A percentile compares a stretch with the other conserved stretches of the same genome.
These are phyloP conservation scores for Barypeithes pellucidus DNA, from an alignment of 2,888 invertebrate species.

Conservation along the genomic window DNA sequence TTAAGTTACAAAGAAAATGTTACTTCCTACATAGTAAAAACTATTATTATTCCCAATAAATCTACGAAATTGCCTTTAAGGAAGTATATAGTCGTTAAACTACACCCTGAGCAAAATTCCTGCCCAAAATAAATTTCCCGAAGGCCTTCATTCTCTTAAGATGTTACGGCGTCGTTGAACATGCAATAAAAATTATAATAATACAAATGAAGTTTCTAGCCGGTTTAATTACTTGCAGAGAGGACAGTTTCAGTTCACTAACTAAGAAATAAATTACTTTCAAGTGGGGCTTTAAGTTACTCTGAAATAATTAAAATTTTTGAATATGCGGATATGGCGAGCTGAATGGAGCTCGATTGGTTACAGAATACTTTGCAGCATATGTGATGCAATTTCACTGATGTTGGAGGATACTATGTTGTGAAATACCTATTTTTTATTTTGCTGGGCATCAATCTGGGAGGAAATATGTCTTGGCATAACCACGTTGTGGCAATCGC, in stretches of 20 bases:
- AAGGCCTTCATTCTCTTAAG: slow-evolving; percentile 42
- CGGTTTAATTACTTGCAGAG: slow-evolving; percentile 44
- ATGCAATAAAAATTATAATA: slow-evolving; percentile 53
- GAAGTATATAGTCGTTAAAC: slow-evolving; percentile 27
- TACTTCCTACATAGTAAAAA: slow-evolving; percentile 10
- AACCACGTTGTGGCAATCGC: too few relatives aligned
- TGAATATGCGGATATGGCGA: slow-evolving; percentile 24
- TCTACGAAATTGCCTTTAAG: slow-evolving; percentile 32
- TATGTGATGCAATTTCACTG: too few relatives aligned
- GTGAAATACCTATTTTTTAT: too few relatives aligned
- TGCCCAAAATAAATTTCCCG: slow-evolving; percentile 44
- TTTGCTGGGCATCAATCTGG: too few relatives aligned
- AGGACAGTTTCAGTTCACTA: slow-evolving; percentile 51
- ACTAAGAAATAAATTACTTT: slow-evolving; percentile 42
- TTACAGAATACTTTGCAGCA: not conserved
- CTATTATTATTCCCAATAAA: slow-evolving; percentile 28
- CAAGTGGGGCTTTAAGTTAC: slow-evolving; percentile 25
- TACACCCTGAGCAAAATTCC: slow-evolving; percentile 37
- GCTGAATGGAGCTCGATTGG: slow-evolving; percentile 2
- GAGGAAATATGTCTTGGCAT: too few relatives aligned
- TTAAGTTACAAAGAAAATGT: slow-evolving; percentile 6
- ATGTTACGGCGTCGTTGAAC: slow-evolving; percentile 38
- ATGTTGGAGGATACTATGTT: too few relatives aligned
- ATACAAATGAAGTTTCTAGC: slow-evolving; percentile 51
- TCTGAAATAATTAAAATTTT: slow-evolving; percentile 44